Evolutionary conservation across 2,888 invertebrate genomes (phyloP).

Genomic region (Allolobophora icterica): DNA sequence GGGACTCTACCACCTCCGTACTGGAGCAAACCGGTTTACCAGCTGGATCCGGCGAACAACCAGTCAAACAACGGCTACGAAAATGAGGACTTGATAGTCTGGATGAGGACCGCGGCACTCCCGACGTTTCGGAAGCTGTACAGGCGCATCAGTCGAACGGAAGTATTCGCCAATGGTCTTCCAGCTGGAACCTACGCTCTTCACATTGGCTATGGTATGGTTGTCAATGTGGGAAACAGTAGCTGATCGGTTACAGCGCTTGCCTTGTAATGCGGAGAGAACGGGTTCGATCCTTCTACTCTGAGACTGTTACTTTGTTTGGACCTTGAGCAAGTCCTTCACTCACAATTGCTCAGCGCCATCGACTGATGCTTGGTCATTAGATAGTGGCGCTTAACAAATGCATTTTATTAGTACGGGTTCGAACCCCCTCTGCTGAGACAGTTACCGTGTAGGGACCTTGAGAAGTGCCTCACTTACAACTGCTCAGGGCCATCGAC

Average conservation of each 20-base stretch:
- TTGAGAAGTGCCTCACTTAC: background rate
- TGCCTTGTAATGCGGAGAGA: too few species aligned
- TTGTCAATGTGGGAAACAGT: background rate
- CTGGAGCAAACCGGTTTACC: slow-evolving; percentile 81
- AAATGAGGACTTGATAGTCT: slow-evolving; percentile 97
- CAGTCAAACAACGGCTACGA: slow-evolving; percentile 87
- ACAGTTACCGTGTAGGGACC: background rate
- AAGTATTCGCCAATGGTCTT: slow-evolving; percentile 76
- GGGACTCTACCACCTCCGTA: slow-evolving; percentile 76
- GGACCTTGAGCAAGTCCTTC: background rate
- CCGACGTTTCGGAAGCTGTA: slow-evolving; percentile 82
- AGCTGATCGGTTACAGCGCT: too few species aligned
- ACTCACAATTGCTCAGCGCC: too few species aligned
- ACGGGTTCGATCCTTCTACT: background rate
- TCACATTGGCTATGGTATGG: slow-evolving; percentile 67
- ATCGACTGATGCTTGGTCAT: too few species aligned
- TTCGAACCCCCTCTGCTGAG: background rate
- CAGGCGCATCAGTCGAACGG: slow-evolving; percentile 79
- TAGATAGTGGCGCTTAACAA: too few species aligned
- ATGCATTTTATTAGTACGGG: too few species aligned
- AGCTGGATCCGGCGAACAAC: slow-evolving; percentile 73
- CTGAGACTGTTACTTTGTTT: background rate
- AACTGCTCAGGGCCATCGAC: too few species aligned
- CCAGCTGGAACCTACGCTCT: slow-evolving; percentile 71
- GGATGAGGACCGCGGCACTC: slow-evolving; percentile 98